These are phyloP conservation scores for Percina caprodes DNA, from an alignment of 2,113 vertebrate species.

Conservation along the genomic window DNA sequence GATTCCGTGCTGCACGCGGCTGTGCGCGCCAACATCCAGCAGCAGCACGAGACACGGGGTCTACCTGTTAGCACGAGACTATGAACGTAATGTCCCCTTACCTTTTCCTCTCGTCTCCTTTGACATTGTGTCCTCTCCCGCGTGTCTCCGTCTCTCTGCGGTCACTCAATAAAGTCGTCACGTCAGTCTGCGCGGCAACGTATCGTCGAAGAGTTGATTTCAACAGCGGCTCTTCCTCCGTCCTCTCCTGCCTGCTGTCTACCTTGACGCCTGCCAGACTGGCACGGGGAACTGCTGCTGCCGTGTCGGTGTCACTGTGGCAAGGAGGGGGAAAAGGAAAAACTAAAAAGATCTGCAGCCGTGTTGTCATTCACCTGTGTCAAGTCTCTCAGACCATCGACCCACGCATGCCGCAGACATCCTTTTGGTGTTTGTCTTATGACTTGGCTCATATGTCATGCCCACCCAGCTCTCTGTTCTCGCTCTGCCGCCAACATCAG, in stretches of 20 bases:
- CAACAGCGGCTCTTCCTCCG: conserved; percentile 46
- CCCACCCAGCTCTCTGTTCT: conserved; percentile 36
- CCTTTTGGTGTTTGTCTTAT: conserved; percentile 64
- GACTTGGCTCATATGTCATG: conserved; percentile 74
- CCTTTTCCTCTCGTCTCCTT: conserved; percentile 80
- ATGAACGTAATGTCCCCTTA: conserved; percentile 52
- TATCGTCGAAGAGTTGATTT: conserved; percentile 49
- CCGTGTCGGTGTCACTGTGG: conserved; percentile 28
- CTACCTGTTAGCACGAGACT: conserved; percentile 74
- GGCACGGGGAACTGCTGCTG: conserved; percentile 40
- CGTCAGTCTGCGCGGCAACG: conserved; percentile 25
- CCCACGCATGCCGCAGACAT: conserved; percentile 49
- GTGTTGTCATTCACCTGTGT: conserved; percentile 57
- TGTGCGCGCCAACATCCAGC: conserved; percentile 47
- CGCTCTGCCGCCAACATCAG: conserved; percentile 47
- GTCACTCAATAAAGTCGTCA: conserved; percentile 40
- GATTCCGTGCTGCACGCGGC: conserved; percentile 55
- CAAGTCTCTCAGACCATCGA: conserved; percentile 28
- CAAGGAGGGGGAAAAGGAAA: too few relatives aligned
- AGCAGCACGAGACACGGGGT: conserved; percentile 29
- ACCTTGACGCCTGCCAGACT: conserved; percentile 61
- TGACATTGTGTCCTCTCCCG: conserved; percentile 79
- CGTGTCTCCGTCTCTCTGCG: conserved; percentile 25
- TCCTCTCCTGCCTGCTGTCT: conserved; percentile 54
- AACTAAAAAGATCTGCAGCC: conserved; percentile 13